Percentiles rank a stretch among this genome's conserved stretches.
phyloP scores from a whole-genome alignment of 2,888 invertebrate genomes.

The Andricus quercusramuli region DNA sequence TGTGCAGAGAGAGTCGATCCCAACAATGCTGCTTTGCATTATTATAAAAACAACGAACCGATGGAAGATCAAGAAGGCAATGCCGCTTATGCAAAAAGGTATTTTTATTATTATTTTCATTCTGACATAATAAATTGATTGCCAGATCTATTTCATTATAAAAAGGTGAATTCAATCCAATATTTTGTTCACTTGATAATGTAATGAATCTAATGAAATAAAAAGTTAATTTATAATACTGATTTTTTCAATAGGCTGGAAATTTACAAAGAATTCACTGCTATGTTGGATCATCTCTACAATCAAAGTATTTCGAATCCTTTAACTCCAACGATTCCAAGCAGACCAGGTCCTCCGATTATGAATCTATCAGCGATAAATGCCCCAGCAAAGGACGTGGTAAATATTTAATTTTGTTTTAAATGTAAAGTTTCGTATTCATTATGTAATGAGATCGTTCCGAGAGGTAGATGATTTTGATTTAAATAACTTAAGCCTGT shows the following conservation, averaged over 20 bases:
- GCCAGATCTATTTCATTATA: conserved; percentile 13
- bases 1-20: conserved; percentile 94
- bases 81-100: conserved; percentile 85
- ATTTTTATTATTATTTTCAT: conserved; percentile 40
- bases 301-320: conserved; percentile 81
- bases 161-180: too few species aligned
- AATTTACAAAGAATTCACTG: conserved; percentile 92
- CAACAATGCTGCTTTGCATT: conserved; percentile 91
- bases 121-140: conserved; percentile 20
- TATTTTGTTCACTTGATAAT: not conserved
- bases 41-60: conserved; percentile 91
- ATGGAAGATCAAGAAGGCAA: conserved; percentile 91
- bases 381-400: conserved; percentile 72
- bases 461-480: too few species aligned
- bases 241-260: conserved; percentile 84
- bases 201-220: not conserved
- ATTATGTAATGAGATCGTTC: too few species aligned
- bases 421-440: not conserved
- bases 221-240: conserved; percentile 1
- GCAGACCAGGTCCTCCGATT: conserved; percentile 74
- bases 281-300: conserved; percentile 86
- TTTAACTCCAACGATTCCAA: conserved; percentile 76
- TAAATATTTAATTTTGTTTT: conserved; percentile 49
- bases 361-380: conserved; percentile 62
- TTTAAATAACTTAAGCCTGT: too few species aligned